phyloP scores from a whole-genome alignment of 2,113 vertebrate genomes.

The Chauna torquata region DNA sequence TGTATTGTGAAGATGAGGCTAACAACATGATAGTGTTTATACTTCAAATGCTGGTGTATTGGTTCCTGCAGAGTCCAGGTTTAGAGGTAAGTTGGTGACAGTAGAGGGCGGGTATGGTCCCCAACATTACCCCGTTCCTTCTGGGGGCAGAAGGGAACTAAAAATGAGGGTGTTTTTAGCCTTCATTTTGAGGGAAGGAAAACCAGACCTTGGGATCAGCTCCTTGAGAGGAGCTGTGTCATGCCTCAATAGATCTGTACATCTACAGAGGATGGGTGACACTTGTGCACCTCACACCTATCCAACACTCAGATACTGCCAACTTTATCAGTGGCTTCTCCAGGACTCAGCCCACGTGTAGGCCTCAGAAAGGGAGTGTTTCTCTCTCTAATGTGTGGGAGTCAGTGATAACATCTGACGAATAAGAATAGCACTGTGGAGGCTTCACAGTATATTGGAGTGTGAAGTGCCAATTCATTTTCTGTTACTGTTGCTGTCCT shows the following conservation, averaged over 20 bases:
- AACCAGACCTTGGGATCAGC: fast-evolving
- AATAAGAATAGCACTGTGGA: neutral
- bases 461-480: conserved; percentile 19
- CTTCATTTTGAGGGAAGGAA: neutral
- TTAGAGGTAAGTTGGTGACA: neutral
- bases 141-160: neutral
- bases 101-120: neutral
- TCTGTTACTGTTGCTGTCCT: neutral
- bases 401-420: neutral
- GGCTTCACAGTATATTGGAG: neutral
- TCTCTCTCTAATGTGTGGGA: neutral
- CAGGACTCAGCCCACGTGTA: neutral
- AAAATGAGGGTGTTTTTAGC: neutral
- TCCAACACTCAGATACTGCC: neutral
- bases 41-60: neutral
- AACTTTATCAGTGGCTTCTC: neutral
- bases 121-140: neutral
- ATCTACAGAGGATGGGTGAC: neutral
- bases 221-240: neutral
- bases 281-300: neutral
- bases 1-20: neutral
- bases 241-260: neutral
- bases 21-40: neutral
- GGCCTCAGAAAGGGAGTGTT: neutral
- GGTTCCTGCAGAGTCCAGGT: neutral